These are phyloP conservation scores for Drosophila rubida DNA, from an alignment of 2,888 invertebrate species.

Conservation along the genomic window DNA sequence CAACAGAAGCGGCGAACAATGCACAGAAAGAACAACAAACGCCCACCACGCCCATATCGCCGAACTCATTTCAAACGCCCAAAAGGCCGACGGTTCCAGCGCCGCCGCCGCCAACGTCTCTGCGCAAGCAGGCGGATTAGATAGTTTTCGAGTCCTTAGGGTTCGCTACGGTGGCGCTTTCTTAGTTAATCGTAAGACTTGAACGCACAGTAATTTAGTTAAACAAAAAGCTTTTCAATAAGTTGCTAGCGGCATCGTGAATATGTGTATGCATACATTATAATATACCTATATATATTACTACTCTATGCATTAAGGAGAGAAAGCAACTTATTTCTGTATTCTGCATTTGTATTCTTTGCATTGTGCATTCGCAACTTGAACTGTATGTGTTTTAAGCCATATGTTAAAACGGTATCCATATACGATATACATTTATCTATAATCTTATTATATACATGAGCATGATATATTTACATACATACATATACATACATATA, in stretches of 20 bases:
- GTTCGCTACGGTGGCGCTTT: slow-evolving; percentile 45
- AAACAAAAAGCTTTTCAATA: slow-evolving; percentile 45
- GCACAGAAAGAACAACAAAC: slow-evolving; percentile 32
- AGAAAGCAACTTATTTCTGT: slow-evolving; percentile 54
- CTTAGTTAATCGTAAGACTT: slow-evolving; percentile 55
- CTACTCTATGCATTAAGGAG: slow-evolving; percentile 36
- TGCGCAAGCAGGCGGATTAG: slow-evolving; percentile 78
- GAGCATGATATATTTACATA: slow-evolving; percentile 32
- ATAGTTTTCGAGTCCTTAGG: slow-evolving; percentile 47
- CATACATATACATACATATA: slow-evolving; percentile 39
- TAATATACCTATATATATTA: slow-evolving; percentile 9
- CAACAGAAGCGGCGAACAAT: slow-evolving; percentile 33
- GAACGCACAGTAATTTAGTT: slow-evolving; percentile 69
- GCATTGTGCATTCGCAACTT: slow-evolving; percentile 66
- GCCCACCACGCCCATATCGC: slow-evolving; percentile 81
- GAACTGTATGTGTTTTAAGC: slow-evolving; percentile 70
- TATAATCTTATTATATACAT: slow-evolving; percentile 33
- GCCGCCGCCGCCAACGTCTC: slow-evolving; percentile 77
- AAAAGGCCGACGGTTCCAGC: slow-evolving; percentile 83
- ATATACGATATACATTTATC: slow-evolving; percentile 37
- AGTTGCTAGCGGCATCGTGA: slow-evolving; percentile 36
- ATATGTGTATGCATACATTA: slow-evolving; percentile 26
- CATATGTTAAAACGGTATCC: slow-evolving; percentile 58
- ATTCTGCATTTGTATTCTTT: slow-evolving; percentile 78
- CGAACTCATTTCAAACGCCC: slow-evolving; percentile 79